Percentiles rank a stretch among this genome's conserved stretches.
Evolutionary conservation across 2,113 vertebrate genomes (phyloP).

Genomic region (Xyliphius kryptos): DNA sequence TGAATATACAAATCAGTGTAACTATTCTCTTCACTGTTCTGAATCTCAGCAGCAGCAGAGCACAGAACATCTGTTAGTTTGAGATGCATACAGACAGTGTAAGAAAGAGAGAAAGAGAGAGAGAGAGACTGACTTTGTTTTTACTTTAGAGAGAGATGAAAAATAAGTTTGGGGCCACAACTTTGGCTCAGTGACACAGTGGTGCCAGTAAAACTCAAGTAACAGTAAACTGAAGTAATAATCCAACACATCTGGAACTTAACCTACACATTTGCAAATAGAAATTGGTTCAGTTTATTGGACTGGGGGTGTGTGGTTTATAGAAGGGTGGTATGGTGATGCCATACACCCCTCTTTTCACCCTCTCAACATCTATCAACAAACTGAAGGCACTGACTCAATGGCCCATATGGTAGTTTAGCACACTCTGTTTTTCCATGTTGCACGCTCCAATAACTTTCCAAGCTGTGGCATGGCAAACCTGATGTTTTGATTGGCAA

Average conservation of each 20-base stretch:
- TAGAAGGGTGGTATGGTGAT: slow-evolving; percentile 2
- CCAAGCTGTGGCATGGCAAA: slow-evolving; percentile 22
- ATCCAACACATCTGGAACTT: slow-evolving; percentile 58
- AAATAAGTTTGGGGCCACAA: slow-evolving; percentile 41
- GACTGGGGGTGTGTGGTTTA: slow-evolving; percentile 10
- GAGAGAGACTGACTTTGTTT: no score
- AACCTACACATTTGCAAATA: slow-evolving; percentile 21
- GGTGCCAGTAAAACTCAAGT: slow-evolving; percentile 52
- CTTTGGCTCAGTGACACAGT: slow-evolving; percentile 31
- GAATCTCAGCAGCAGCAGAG: slow-evolving; percentile 10
- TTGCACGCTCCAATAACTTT: slow-evolving; percentile 26
- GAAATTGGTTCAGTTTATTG: slow-evolving; percentile 24
- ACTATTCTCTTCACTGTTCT: not conserved
- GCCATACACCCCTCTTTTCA: not conserved
- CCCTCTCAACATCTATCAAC: slow-evolving; percentile 31
- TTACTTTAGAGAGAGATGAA: slow-evolving; percentile 19
- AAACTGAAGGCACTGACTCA: slow-evolving; percentile 34
- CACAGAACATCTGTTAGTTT: slow-evolving; percentile 15
- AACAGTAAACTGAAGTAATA: slow-evolving; percentile 56
- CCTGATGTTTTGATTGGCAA: slow-evolving; percentile 18
- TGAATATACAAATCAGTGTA: no score
- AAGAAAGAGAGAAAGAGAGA: not conserved
- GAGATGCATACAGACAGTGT: not conserved
- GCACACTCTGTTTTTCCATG: slow-evolving; percentile 46
- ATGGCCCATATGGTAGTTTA: slow-evolving; percentile 21